Base-by-base conservation (phyloP, 92 coral and sea anemone species). In the Parazoanthus atlanticus region DNA sequence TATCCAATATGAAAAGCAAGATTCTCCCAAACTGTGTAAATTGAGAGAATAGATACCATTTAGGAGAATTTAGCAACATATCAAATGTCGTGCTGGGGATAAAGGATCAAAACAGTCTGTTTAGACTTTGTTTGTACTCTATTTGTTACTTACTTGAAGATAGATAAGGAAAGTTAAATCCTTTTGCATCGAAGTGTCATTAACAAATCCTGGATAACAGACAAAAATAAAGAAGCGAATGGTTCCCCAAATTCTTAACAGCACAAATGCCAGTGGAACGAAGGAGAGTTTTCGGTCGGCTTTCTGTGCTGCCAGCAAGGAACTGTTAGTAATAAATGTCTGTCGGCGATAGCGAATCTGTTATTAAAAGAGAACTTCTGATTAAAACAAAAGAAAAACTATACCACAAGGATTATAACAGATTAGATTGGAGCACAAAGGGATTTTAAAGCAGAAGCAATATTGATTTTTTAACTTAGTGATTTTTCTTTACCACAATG, bases 191-290 rank as follows among this genome's bases (percentile, higher is more conserved):
- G 26, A 1, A 32, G n/a, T 72, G 34, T 66, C 0, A 9, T 69
- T 0, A 28, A 23, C 40, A 69, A n/a, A 43, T 16, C 23, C 38
- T n/a, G 86, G 66, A 9, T 49, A 21, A 8, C 76, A 74, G 58
- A 95, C 77, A 66, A 41, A 91, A 33, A 95, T 85, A 84, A 95
- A 82, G 89, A 96, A 96, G 56, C 99, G 80, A 40, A 95, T 89
- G 8, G 98, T 96, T 25, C 99, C 99, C 99, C 99, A 96, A 67
- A 95, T 89, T 49, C 99, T 95, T n/a, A 96, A 82, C 15, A 93
- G 33, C 28, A 96, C 94, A 91, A 93, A 95, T 54, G 93, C 85
- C 65, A 93, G 21, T 16, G 99, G 99, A 0, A 94, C 92, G 73
- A 92, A 89, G 21, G 92, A 89, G 61, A 96, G 86, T 74, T 93